Percentiles rank a stretch among this genome's conserved stretches.
These are phyloP conservation scores for Lophochroa leadbeateri DNA, from an alignment of 2,113 vertebrate species.

Conservation along the genomic window DNA sequence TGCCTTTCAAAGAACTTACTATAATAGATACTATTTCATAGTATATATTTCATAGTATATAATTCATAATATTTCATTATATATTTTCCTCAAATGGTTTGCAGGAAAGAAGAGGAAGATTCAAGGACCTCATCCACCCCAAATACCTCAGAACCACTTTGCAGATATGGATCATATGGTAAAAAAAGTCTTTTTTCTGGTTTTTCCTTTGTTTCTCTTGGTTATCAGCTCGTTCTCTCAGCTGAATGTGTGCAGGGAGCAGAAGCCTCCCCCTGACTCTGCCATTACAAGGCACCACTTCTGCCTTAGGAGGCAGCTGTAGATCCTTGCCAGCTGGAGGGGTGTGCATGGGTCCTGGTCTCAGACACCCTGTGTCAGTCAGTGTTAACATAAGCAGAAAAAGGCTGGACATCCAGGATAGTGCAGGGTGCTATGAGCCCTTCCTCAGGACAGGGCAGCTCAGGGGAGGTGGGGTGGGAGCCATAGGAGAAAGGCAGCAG, in stretches of 20 bases:
- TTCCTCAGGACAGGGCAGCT: not conserved
- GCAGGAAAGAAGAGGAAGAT: constrained; percentile 84
- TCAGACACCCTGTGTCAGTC: not conserved
- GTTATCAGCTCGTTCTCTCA: not conserved
- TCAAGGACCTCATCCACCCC: constrained; percentile 80
- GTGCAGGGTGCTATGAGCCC: not conserved
- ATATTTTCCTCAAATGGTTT: not conserved
- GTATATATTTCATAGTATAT: not conserved
- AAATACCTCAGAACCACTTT: constrained; percentile 85
- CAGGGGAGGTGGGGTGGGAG: not conserved
- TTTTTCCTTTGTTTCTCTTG: not conserved
- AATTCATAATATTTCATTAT: not conserved
- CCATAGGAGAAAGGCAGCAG: not conserved
- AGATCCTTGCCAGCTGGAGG: not conserved
- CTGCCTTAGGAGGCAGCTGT: not conserved
- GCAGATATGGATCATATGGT: constrained; percentile 95
- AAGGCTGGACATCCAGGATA: not conserved
- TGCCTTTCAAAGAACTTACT: not conserved
- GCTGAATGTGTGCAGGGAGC: not conserved
- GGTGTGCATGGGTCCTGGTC: not conserved
- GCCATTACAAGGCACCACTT: not conserved
- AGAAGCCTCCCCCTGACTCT: not conserved
- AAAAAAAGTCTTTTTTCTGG: not conserved
- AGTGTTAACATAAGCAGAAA: not conserved
- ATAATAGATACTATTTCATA: not conserved